Conservation (phyloP, 2,113 vertebrate species). For the Melanotaenia duboulayi region DNA sequence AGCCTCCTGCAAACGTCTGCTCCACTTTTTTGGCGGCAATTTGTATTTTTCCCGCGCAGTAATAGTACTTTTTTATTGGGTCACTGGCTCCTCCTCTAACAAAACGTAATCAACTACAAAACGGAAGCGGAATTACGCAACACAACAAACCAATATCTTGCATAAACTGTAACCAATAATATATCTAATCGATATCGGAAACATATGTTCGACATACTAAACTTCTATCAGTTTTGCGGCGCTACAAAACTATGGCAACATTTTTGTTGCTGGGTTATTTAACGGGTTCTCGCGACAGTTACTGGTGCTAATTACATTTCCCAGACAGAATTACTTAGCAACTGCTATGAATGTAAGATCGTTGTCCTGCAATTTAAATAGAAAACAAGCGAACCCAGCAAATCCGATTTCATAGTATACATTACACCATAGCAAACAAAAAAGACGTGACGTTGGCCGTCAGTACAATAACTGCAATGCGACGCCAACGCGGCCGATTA, state of each 20-base stretch:
- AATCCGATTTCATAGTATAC: too few species aligned
- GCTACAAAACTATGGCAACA: not conserved
- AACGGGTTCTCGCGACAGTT: not conserved
- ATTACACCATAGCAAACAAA: not conserved
- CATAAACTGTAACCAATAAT: accelerated
- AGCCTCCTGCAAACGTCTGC: not conserved
- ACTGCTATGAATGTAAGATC: too few species aligned
- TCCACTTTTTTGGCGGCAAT: not conserved
- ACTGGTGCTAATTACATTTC: not conserved
- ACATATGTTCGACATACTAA: not conserved
- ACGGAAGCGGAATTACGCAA: not conserved
- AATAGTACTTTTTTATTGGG: too few species aligned
- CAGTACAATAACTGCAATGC: not conserved
- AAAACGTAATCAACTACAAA: too few species aligned
- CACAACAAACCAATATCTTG: accelerated
- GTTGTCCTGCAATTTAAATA: not conserved
- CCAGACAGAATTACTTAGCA: not conserved
- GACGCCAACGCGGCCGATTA: not conserved
- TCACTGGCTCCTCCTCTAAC: constrained; percentile 28
- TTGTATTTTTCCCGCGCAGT: constrained; percentile 34
- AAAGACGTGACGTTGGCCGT: not conserved
- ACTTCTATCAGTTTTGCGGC: not conserved
- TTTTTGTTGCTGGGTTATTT: not conserved
- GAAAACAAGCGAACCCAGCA: accelerated
- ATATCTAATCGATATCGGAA: accelerated